Evolutionary conservation across 2,113 vertebrate genomes (phyloP), one percentile per base, ranked within the genome.

Genomic region (Pagrus major): DNA sequence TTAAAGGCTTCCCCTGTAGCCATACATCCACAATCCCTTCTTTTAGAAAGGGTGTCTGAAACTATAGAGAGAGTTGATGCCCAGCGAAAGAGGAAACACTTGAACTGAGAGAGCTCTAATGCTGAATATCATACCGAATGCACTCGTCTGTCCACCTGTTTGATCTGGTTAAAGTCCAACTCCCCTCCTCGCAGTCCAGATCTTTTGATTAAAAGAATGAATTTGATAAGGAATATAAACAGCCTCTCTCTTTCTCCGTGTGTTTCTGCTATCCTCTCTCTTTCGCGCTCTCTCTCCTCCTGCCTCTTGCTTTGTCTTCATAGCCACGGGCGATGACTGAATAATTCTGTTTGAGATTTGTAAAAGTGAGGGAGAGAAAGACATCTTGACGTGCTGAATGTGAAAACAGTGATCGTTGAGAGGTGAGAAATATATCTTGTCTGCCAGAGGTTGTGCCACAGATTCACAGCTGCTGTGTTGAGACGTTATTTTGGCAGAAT

Each of bases 271-370:
- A 25, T 35, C 35, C 49, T 52, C 20, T 44, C 44, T 63, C 27
- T 37, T 39, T 18, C 25, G 14, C 64, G 58, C 23, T 74, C 41
- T 61, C 23, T n/a, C 35, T 41, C 37, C 60, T 18, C 18, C 60
- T 73, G 61, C 81, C 47, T 85, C 71, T 82, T 86, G 84, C 89
- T 88, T 87, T 90, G 79, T 91, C 88, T 91, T 83, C 81, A 66
- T 88, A 80, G 89, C 92, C 83, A 84, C 33, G 0, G 90, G 89
- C 85, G 1, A 86, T 75, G 68, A 78, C 86, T 93, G 89, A 93
- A 93, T 93, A 86, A 94, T 93, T 94, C 92, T 90, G 86, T 93
- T 92, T 93, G 89, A 93, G 89, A 90, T 92, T 90, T 90, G 81
- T 78, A 73, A 81, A 84, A 90, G 81, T 83, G 74, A 87, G 71